Conservation (phyloP, 1,140 invertebrate genomes). For the Drosophila burlai region DNA sequence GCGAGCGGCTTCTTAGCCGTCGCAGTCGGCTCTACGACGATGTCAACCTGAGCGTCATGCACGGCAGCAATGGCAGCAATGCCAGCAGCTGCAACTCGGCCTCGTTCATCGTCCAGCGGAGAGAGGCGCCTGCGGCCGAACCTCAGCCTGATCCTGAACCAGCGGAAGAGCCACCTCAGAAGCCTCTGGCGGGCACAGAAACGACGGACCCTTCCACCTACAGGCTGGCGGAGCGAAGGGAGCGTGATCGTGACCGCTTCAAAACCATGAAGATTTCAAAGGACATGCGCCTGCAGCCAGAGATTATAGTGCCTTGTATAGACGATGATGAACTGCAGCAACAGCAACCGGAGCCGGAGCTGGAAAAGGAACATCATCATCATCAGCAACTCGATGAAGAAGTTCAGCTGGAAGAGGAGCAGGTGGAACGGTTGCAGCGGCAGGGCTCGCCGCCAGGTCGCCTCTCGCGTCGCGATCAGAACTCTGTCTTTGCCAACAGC, state of each 20-base stretch:
- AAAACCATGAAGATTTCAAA: constrained; percentile 82
- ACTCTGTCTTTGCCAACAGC: constrained; percentile 17
- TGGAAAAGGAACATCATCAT: constrained; percentile 23
- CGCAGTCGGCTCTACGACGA: constrained; percentile 82
- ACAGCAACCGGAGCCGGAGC: constrained; percentile 20
- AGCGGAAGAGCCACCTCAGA: constrained; percentile 11
- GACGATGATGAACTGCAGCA: constrained; percentile 63
- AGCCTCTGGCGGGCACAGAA: constrained; percentile 19
- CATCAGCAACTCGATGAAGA: constrained; percentile 17
- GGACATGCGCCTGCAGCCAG: constrained; percentile 55
- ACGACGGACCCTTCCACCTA: constrained; percentile 50
- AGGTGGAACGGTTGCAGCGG: constrained; percentile 2
- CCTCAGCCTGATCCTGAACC: constrained; percentile 33
- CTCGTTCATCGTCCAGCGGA: constrained; percentile 74
- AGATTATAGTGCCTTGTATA: constrained; percentile 72
- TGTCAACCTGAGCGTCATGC: constrained; percentile 72
- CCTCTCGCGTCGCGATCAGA: constrained; percentile 65
- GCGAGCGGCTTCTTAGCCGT: constrained; percentile 77
- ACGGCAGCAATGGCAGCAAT: constrained; percentile 53
- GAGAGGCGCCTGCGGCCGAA: constrained; percentile 34
- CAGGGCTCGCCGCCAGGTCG: constrained; percentile 45
- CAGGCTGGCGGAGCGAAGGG: constrained; percentile 70
- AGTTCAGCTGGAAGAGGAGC: constrained; percentile 5
- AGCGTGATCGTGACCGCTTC: constrained; percentile 81
- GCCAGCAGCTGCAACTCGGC: constrained; percentile 64